Base-by-base conservation (phyloP, 2,113 vertebrate species). In the Rousettus leschenaultii region DNA sequence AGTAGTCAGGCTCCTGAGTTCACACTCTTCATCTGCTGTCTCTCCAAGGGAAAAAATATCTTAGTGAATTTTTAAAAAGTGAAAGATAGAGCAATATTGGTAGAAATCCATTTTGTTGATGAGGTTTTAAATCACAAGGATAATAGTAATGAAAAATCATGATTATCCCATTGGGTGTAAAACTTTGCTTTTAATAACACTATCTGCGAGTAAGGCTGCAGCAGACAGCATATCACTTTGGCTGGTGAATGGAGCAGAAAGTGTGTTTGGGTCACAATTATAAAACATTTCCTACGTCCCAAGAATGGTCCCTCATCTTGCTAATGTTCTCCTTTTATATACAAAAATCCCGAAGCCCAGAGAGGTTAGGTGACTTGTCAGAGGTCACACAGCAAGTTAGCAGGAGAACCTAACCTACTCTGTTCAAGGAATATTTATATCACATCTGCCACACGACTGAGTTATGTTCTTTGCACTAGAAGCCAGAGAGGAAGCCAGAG, bases 121-220 rank as follows among this genome's bases (percentile, higher is more conserved):
- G 43, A 57, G 30, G 28, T 71, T 93, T 89, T 79, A 74, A 83
- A 66, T 91, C 79, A 86, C 89, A 85, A 85, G 85, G 77, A 82
- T 89, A 63, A 26, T 57, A 71, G 73, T 28, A 65, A n/a, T 55
- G 55, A 74, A 86, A 94, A 92, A 15, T 35, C 57, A 30, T 14
- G 24, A 73, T 51, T 55, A 7, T 57, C 61, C 73, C 6, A 1
- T 4, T 51, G 68, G 74, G 38, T 87, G 5, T 77, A 70, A 93
- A 82, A 86, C 11, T 53, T 77, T 71, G 53, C 90, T 71, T 38
- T 4, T 45, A 40, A 61, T 3, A 38, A 51, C 22, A 14, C 6
- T 5, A 51, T 87, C 65, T 4, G 65, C 10, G 22, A 82, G 19
- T 0, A 14, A 91, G 74, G 53, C 53, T 28, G 13, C 1, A 13